Evolutionary conservation across 2,888 invertebrate species (phyloP), one percentile per base, ranked within the genome.

Genomic region (Cheiracanthium punctorium): DNA sequence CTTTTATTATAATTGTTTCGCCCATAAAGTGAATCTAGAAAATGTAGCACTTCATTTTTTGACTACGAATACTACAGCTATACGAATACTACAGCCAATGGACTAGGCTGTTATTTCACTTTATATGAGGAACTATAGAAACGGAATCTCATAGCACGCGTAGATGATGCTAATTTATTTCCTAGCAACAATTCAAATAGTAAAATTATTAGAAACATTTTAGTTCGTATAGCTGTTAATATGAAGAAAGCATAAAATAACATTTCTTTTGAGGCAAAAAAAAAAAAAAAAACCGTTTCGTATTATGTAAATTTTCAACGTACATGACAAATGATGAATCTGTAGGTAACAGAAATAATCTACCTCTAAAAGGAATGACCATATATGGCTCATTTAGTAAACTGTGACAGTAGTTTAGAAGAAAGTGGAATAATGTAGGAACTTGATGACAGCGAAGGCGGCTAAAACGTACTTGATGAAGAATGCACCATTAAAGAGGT

Each of bases 41-140:
- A 52, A 52, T 52, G 52, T 52, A 52, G 24, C 52, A 52, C 10
- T 52, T 52, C 52, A 52, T 52, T 52, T 52, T 10, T 52, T 52
- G 52, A 7, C 52, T 52, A 10, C 17, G 52, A 52, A 52, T 52
- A 17, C 52, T n/a, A n/a, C n/a, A n/a, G n/a, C n/a, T n/a, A n/a
- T n/a, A n/a, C n/a, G n/a, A n/a, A n/a, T n/a, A n/a, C n/a, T n/a
- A n/a, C n/a, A n/a, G n/a, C 52, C 52, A 52, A 52, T 52, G 52
- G 52, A 52, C 52, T n/a, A 52, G 24, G 52, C 8, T 5, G 17
- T 52, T 52, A 52, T 52, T 10, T 52, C 52, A 52, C 52, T 52
- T 52, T 52, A 10, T 52, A 52, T 10, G 24, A 52, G n/a, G 52
- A 52, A 52, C 17, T 52, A 7, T 52, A 17, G 24, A 52, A 52